Evolutionary conservation across 2,113 vertebrate genomes (phyloP), one percentile per base, ranked within the genome.

Genomic region (Paradisaea rubra): DNA sequence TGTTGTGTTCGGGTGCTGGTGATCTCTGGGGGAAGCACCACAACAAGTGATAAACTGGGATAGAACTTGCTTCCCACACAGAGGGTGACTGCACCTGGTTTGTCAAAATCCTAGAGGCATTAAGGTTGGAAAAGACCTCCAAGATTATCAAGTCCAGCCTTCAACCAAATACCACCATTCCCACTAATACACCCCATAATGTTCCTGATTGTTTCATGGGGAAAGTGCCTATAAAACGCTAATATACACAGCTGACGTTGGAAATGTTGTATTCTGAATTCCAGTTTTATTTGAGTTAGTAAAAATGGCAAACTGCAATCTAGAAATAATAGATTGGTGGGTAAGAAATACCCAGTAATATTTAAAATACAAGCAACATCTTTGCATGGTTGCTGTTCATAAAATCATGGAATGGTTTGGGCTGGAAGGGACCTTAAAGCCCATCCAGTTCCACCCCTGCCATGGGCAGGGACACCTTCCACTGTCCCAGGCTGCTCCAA

Each of bases 351-450:
- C 3, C 6, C 25, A 24, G n/a, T 5, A 35, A 7, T 27, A 35
- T n/a, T 61, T 61, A 44, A 81, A 71, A 37, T 4, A 31, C 2
- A 66, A 50, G 17, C 66, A 66, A 13, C 21, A 15, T 10, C 14
- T 77, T 83, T 47, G 7, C 13, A 3, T 12, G 19, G 13, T 10
- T 52, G n/a, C 5, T 68, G 4, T 24, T 69, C 35, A 39, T 25
- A 53, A 45, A 59, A 24, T 66, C 33, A 24, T 0, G 1, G 33
- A 24, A n/a, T 24, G 11, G 10, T 66, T 81, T 73, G 52, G 4
- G 22, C 0, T 6, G 6, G 37, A 52, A 52, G 1, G n/a, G n/a
- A 45, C 11, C 2, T 45, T n/a, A 60, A 74, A 41, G 0, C 6
- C 5, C 60, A 53, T 0, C 22, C 27, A 14, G 4, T 54, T 0